phyloP scores from a whole-genome alignment of 2,888 invertebrate genomes.

The Aphidoletes aphidimyza region DNA sequence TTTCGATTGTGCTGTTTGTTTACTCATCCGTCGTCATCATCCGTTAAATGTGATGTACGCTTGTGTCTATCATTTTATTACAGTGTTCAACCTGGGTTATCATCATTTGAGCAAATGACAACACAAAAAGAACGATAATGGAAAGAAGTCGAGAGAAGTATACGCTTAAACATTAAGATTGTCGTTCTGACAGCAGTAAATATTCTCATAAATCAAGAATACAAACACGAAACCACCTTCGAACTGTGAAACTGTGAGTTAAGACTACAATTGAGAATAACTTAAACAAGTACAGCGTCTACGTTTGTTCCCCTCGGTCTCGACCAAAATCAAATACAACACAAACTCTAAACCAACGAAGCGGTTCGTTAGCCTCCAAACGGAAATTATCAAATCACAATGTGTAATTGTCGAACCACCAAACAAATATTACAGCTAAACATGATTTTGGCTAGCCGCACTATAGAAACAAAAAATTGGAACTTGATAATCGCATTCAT shows the following conservation, averaged over 20 bases:
- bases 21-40: conserved; percentile 30
- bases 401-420: background rate
- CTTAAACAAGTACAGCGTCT: background rate
- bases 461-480: background rate
- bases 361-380: conserved; percentile 46
- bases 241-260: no score
- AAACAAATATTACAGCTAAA: background rate
- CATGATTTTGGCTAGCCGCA: background rate
- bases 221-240: conserved; percentile 43
- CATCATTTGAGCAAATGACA: background rate
- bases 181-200: conserved; percentile 22
- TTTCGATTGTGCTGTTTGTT: conserved; percentile 52
- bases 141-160: background rate
- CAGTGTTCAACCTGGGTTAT: conserved; percentile 6
- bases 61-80: background rate
- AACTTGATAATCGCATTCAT: conserved; percentile 20
- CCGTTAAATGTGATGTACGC: conserved; percentile 1
- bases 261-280: no score
- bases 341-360: background rate
- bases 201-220: conserved; percentile 33
- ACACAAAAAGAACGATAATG: background rate
- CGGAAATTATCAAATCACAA: conserved; percentile 18
- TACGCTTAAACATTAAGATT: background rate
- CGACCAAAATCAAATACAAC: background rate
- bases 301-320: background rate